Base-by-base conservation (phyloP, 2,888 invertebrate genomes). In the Drosophila macrospina region DNA sequence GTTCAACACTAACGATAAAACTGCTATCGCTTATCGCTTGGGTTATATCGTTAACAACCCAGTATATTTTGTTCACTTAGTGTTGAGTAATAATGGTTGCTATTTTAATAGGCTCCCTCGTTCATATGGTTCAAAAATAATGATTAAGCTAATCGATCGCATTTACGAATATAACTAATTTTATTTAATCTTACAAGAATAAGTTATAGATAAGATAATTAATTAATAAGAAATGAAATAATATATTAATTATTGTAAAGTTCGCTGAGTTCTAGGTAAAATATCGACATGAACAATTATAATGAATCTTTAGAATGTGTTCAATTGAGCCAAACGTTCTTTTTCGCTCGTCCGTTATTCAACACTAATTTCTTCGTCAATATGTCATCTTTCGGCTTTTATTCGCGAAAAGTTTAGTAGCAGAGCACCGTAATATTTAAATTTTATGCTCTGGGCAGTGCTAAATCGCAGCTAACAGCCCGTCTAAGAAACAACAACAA, bases 371-470 rank as follows among this genome's bases (percentile, higher is more conserved):
- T 81, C 48, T 81, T 84, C 78, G 78, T 74, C 78, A 86, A 80
- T 80, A 80, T 86, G 80, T 86, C 80, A 81, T 84, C 81, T 81
- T 81, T 86, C 80, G 87, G 87, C 80, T 84, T 81, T 86, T 87
- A 84, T 84, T 84, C 80, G 66, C 80, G 80, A 81, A 81, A 80
- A 84, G 85, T 73, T 78, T 86, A 75, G 57, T 56, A 28, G 66
- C 75, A 50, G 76, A 69, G 64, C 69, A 60, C 32, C 51, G 47
- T 68, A 74, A 78, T 74, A 74, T 65, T 62, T 60, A 69, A 65
- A 69, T 59, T 78, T 37, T 45, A 56, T 69, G 79, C 54, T 61
- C 64, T 68, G 64, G 26, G n/a, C 42, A 50, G 54, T 69, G 55
- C 39, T 63, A 65, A 71, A 63, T 63, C 48, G 77, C 47, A 52